Evolutionary conservation across 2,888 invertebrate species (phyloP), one percentile per base, ranked within the genome.

Genomic region (Pyrochroa serraticornis): DNA sequence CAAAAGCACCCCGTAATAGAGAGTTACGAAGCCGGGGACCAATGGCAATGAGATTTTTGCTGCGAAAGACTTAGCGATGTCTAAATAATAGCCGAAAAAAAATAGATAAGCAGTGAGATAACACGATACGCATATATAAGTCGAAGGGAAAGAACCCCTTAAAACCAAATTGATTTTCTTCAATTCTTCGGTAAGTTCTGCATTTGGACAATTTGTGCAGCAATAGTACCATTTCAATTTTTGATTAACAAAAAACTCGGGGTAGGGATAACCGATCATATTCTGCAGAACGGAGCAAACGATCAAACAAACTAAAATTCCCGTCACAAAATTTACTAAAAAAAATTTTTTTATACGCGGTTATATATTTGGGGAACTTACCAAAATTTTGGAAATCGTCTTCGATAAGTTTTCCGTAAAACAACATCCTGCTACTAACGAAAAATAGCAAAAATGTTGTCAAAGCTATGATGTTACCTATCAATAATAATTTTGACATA

Each of bases 91-190:
- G 7, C 9, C 9, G 6, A 55, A 8, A 1, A 48, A n/a, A 12
- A 48, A 47, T 2, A 43, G 8, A 14, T 43, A 55, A 7, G 31
- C 37, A n/a, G 36, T 43, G 2, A 8, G 3, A 14, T 55, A 55
- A 2, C 32, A 12, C 9, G 37, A 2, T 7, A 37, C 30, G 22
- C 48, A 42, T 6, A 37, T 48, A 7, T 36, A 13, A 32, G 32
- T 43, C 1, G 55, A 55, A 6, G 55, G 55, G 12, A 47, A 55
- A 6, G 55, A 48, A 6, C 48, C 55, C 8, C 55, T 41, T 13
- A 42, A 35, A 2, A 36, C 10, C 12, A 7, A 8, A 31, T 55
- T 48, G 3, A 55, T 13, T 7, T 13, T n/a, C 0, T 6, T 9
- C 8, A 52, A 6, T 6, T 41, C n/a, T 22, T 36, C 10, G 0